Evolutionary conservation across 2,113 vertebrate species (phyloP), one percentile per base, ranked within the genome.

Genomic region (Eupsittula cactorum): DNA sequence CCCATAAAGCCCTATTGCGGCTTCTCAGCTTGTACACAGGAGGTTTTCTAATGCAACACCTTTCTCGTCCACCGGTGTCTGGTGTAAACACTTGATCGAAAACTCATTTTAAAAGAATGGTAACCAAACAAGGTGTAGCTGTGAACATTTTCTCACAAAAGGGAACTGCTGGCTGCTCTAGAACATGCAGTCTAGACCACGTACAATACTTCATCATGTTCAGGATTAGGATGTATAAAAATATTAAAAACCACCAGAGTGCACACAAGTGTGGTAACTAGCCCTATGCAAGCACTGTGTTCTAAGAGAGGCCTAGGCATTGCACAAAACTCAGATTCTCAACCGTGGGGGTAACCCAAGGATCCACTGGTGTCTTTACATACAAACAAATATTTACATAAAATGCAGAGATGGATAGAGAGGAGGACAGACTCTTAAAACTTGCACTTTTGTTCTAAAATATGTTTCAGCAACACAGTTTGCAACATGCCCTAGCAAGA

Each of bases 181-280:
- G 85, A 93, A 96, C 96, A 97, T 97, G 97, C 95, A 77, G 71
- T 95, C 90, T 96, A 97, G 95, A 96, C 90, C 88, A 88, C 79
- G 86, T 83, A 73, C 15, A 89, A 83, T 96, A 87, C 55, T 94
- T 93, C n/a, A 55, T 86, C 85, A 96, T n/a, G 75, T 49, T 95
- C 50, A 94, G 65, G 86, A 95, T 96, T 95, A 95, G 81, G 82
- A 93, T 93, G 88, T 97, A 95, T 92, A 96, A 97, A 97, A 96
- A 89, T 86, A 93, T 95, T 94, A 96, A 97, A 97, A 97, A 77
- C 69, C 93, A 96, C 93, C 81, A 90, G 91, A 97, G 95, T 93
- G 91, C 90, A 96, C 93, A 95, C 85, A 95, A 92, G 91, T 29
- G 91, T 96, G 91, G 84, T 96, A 92, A 84, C 93, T 94, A 95